Percentiles rank a stretch among this genome's conserved stretches.
phyloP scores from a whole-genome alignment of 1,140 invertebrate genomes.

The Drosophila subobscura region DNA sequence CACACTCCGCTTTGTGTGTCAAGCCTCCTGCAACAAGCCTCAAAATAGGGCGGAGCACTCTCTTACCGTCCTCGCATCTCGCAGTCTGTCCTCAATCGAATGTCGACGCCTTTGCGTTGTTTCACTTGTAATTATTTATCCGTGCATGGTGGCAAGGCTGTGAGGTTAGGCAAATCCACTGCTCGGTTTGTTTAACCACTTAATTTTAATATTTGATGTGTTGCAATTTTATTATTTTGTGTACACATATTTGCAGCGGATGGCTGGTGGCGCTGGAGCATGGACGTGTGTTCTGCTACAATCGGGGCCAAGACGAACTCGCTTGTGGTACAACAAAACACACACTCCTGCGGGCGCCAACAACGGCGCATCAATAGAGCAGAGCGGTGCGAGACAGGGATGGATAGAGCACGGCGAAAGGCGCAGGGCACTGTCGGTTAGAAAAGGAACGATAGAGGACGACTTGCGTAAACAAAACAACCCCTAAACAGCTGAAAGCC shows the following conservation, averaged over 20 bases:
- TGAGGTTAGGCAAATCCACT: no score
- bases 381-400: conserved; percentile 31
- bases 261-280: not conserved
- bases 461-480: conserved; percentile 31
- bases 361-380: conserved; percentile 3
- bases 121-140: not conserved
- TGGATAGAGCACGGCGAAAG: not conserved
- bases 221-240: no score
- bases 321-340: conserved; percentile 73
- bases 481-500: conserved; percentile 33
- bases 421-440: conserved; percentile 8
- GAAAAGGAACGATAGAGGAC: conserved; percentile 34
- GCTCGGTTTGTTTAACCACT: no score
- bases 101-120: not conserved
- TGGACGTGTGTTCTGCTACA: conserved; percentile 33
- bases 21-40: conserved; percentile 18
- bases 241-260: no score
- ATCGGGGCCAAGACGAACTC: conserved; percentile 76
- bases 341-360: conserved; percentile 31
- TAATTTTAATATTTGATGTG: no score
- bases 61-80: not conserved
- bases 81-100: not conserved
- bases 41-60: conserved; percentile 50
- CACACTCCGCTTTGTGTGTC: conserved; percentile 22
- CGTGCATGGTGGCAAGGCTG: no score